Evolutionary conservation across 2,888 invertebrate genomes (phyloP).

Genomic region (Ariolimax columbianus): DNA sequence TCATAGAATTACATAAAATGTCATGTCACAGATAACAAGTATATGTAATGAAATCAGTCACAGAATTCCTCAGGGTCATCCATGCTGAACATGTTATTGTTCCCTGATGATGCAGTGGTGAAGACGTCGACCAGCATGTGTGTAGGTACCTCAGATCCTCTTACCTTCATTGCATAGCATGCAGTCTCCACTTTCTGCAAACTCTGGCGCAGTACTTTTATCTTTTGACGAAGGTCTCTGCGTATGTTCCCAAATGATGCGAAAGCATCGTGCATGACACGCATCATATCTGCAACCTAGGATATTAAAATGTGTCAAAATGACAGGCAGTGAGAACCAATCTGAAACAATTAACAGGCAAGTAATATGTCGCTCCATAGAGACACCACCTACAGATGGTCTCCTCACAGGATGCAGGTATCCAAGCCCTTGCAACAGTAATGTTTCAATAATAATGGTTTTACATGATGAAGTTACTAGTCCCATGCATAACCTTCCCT

Average conservation of each 20-base stretch:
- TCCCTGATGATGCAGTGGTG: conserved; percentile 10
- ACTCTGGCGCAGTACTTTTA: conserved; percentile 86
- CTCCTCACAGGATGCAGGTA: no score
- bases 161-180: conserved; percentile 88
- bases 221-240: conserved; percentile 86
- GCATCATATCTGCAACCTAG: conserved; percentile 84
- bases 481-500: no score
- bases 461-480: no score
- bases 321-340: not conserved
- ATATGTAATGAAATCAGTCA: conserved; percentile 12
- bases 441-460: no score
- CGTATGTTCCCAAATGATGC: conserved; percentile 82
- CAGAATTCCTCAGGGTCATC: conserved; percentile 36
- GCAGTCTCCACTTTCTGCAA: conserved; percentile 90
- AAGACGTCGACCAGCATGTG: conserved; percentile 83
- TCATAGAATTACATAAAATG: not conserved
- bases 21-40: not conserved
- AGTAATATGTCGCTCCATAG: not conserved
- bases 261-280: conserved; percentile 80
- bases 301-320: conserved; percentile 27
- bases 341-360: not conserved
- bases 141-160: conserved; percentile 89
- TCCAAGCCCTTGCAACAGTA: no score
- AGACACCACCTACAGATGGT: no score
- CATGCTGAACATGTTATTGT: conserved; percentile 30